Evolutionary conservation across 64 coral and sea anemone genomes (phyloP).

Genomic region (Montipora cactus): DNA sequence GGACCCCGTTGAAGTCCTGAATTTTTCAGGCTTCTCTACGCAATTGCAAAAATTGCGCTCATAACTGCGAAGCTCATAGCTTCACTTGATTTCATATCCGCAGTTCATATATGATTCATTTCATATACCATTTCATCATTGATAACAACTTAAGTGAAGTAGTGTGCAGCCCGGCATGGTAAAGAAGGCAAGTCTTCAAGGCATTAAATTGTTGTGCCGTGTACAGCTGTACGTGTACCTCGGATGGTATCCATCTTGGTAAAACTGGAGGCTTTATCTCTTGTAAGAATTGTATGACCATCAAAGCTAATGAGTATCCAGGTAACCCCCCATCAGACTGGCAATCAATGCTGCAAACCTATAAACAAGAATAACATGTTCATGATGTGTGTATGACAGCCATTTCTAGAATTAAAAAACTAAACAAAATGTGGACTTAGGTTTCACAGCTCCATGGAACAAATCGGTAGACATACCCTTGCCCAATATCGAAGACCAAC

Average conservation of each 20-base stretch:
- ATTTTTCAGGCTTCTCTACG: no score
- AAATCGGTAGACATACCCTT: slow-evolving; percentile 56
- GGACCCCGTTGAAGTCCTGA: no score
- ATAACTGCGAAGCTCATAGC: no score
- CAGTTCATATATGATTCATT: no score
- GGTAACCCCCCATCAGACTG: slow-evolving; percentile 81
- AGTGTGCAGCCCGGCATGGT: no score
- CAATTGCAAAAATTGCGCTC: no score
- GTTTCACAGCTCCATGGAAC: neutral
- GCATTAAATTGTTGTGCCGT: no score
- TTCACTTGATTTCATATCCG: no score
- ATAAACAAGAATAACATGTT: neutral
- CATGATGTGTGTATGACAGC: no score
- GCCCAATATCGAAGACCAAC: slow-evolving; percentile 90
- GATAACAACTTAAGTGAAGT: no score
- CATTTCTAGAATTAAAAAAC: neutral
- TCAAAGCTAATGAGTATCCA: slow-evolving; percentile 78
- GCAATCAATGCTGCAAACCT: slow-evolving; percentile 75
- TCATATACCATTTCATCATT: no score
- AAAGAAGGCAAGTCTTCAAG: no score
- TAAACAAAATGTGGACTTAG: neutral
- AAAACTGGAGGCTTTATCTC: slow-evolving; percentile 65
- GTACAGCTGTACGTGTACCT: slow-evolving; percentile 10
- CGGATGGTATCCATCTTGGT: slow-evolving; percentile 65
- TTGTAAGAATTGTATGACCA: slow-evolving; percentile 89